Conservation (phyloP, 2,888 invertebrate species). For the Pandemis heparana region DNA sequence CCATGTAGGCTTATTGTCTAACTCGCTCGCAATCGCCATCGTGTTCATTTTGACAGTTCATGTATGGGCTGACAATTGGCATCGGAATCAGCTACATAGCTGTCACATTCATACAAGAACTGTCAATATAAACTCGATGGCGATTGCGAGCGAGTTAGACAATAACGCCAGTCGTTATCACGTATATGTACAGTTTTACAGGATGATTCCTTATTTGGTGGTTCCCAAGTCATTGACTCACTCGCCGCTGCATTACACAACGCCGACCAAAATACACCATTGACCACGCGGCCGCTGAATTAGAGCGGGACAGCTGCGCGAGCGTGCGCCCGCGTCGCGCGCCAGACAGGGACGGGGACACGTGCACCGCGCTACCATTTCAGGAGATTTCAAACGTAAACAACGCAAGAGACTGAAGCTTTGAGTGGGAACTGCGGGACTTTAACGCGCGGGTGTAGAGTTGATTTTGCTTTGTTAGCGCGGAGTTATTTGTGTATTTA, state of each 20-base stretch:
- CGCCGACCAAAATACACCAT: conserved; percentile 65
- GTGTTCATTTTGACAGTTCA: no score
- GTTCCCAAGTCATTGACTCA: conserved; percentile 41
- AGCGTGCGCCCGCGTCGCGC: conserved; percentile 39
- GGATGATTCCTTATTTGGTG: conserved; percentile 32
- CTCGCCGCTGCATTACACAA: conserved; percentile 47
- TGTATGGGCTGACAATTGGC: no score
- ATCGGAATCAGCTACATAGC: no score
- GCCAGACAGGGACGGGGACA: conserved; percentile 56
- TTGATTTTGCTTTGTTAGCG: conserved; percentile 38
- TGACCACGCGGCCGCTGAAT: conserved; percentile 63
- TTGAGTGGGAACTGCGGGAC: conserved; percentile 36
- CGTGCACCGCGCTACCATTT: conserved; percentile 76
- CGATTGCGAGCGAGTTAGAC: no score
- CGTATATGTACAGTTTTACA: not conserved
- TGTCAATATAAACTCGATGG: no score
- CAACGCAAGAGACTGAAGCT: conserved; percentile 52
- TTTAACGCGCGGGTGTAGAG: conserved; percentile 49
- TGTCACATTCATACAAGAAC: no score
- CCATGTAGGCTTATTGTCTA: no score
- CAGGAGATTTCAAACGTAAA: conserved; percentile 56
- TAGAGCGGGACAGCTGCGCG: conserved; percentile 54
- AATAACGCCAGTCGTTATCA: not conserved
- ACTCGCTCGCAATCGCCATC: no score
- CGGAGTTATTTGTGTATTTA: conserved; percentile 71